Percentiles rank a stretch among this genome's conserved stretches.
phyloP scores from a whole-genome alignment of 2,113 vertebrate species.

The Natator depressus region DNA sequence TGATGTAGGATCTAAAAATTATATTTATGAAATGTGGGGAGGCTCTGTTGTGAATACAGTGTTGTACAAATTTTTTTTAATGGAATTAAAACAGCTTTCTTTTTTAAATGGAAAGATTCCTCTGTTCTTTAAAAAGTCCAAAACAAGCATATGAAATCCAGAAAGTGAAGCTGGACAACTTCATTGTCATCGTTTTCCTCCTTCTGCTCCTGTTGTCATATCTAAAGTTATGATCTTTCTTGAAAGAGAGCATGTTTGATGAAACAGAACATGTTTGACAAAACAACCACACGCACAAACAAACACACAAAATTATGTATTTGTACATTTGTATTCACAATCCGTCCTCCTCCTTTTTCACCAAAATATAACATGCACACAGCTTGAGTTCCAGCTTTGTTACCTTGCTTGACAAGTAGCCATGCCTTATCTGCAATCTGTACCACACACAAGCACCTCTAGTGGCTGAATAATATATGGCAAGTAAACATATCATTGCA shows the following conservation, averaged over 20 bases:
- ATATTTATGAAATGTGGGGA: background rate
- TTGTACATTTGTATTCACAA: background rate
- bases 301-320: background rate
- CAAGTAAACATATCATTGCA: background rate
- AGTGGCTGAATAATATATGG: background rate
- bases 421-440: background rate
- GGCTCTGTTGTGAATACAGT: background rate
- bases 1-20: background rate
- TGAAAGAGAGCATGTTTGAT: background rate
- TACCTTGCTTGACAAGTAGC: background rate
- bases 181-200: background rate
- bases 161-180: background rate
- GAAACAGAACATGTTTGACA: background rate
- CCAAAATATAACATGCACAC: background rate
- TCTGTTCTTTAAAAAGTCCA: background rate
- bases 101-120: background rate
- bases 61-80: background rate
- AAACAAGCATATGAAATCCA: background rate
- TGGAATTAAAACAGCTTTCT: background rate
- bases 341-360: background rate
- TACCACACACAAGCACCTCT: no score
- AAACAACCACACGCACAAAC: background rate
- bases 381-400: background rate
- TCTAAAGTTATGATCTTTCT: background rate
- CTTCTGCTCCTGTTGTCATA: background rate